phyloP scores from a whole-genome alignment of 2,888 invertebrate species.

The Zygothrica quintamaculata region DNA sequence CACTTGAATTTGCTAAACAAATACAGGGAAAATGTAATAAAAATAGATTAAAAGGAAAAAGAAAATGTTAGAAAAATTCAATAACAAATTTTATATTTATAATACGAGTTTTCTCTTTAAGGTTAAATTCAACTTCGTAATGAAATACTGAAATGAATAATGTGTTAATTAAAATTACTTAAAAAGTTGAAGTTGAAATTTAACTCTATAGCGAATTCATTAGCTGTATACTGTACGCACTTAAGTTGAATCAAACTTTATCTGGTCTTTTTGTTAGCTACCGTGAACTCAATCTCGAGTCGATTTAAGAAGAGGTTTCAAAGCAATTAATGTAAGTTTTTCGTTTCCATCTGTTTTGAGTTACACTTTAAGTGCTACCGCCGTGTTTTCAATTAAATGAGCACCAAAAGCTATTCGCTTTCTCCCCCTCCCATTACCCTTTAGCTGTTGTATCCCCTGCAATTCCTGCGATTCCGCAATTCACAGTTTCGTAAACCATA shows the following conservation, averaged over 20 bases:
- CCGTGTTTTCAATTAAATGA: constrained; percentile 76
- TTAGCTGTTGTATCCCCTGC: constrained; percentile 25
- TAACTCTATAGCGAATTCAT: constrained; percentile 68
- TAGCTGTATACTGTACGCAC: constrained; percentile 47
- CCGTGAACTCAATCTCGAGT: constrained; percentile 43
- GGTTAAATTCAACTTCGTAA: neutral
- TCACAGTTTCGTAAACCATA: constrained; percentile 5
- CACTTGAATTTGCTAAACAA: too few relatives aligned
- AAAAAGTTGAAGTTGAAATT: constrained; percentile 43
- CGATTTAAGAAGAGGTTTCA: constrained; percentile 37
- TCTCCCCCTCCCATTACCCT: constrained; percentile 30
- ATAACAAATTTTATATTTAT: neutral
- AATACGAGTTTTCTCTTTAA: neutral
- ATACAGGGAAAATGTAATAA: too few relatives aligned
- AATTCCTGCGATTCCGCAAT: constrained; percentile 17
- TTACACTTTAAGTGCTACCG: constrained; percentile 70
- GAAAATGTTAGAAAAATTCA: too few relatives aligned
- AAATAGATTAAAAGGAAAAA: too few relatives aligned
- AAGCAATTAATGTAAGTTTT: constrained; percentile 73
- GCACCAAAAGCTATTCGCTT: constrained; percentile 39
- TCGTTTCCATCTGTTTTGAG: constrained; percentile 72
- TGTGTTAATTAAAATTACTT: constrained; percentile 42
- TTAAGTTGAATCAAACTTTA: constrained; percentile 47
- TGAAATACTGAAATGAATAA: constrained; percentile 6
- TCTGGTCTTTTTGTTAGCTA: constrained; percentile 46